phyloP scores from a whole-genome alignment of 37 sponge, comb jelly and placozoan genomes.

The Oopsacas minuta region DNA sequence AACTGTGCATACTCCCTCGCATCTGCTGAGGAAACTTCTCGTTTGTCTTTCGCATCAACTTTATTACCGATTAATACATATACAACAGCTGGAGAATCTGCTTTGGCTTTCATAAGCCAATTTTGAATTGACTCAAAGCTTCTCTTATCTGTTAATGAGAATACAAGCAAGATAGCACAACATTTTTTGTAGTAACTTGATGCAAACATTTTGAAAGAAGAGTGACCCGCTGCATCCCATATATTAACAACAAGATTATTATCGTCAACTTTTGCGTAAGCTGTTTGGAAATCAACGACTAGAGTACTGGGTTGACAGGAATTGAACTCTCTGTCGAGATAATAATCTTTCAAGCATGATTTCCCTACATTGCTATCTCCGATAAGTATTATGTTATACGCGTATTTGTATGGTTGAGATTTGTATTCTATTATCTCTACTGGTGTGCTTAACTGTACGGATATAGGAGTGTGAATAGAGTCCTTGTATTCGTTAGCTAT shows the following conservation, averaged over 20 bases:
- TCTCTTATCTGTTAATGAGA: neutral
- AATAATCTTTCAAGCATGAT: neutral
- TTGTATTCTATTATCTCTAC: neutral
- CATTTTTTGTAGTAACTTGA: conserved; percentile 9
- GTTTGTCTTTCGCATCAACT: neutral
- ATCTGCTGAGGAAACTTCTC: neutral
- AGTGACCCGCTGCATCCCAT: neutral
- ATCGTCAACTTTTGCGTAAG: neutral
- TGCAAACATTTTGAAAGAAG: neutral
- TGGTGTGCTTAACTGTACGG: neutral
- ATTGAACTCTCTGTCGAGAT: neutral
- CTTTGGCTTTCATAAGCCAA: neutral
- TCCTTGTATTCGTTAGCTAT: neutral
- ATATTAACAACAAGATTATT: neutral
- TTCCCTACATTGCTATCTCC: conserved; percentile 13
- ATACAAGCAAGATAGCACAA: neutral
- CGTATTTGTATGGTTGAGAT: neutral
- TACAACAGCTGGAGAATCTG: conserved; percentile 5
- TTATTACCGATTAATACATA: neutral
- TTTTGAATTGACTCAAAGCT: neutral
- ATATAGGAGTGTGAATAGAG: neutral
- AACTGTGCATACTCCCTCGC: conserved; percentile 1
- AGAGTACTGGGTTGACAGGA: neutral
- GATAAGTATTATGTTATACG: neutral
- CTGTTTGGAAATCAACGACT: neutral